Evolutionary conservation across 2,888 invertebrate genomes (phyloP), one percentile per base, ranked within the genome.

Genomic region (Caenorhabditis sinica): DNA sequence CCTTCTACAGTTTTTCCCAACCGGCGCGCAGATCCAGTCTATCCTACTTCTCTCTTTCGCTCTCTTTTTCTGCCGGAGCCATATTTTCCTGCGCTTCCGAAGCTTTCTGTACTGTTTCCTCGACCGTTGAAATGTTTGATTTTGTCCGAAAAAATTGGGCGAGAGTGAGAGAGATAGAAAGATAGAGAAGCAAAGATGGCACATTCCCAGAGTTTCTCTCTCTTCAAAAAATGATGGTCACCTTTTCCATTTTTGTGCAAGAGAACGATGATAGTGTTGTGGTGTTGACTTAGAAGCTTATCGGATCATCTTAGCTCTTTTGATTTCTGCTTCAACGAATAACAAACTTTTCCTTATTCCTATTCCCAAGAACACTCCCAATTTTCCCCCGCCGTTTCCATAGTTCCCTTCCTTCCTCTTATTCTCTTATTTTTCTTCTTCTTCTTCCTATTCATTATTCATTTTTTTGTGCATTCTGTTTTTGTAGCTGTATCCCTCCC

Each of bases 41-140:
- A 20, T 23, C 72, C 40, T 60, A 60, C 60, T 72, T 73, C 61
- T 61, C 56, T 61, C 49, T 49, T n/a, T n/a, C n/a, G n/a, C n/a
- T 49, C 49, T 20, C 40, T 49, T 20, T 20, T 49, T 61, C 60
- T 61, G 36, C 65, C 60, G 74, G 65, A 74, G 65, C 65, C 6
- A n/a, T 23, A 36, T 51, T 40, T 40, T 30, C 28, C 60, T 73
- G 61, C 45, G 73, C 25, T 66, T 76, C 68, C 23, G n/a, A 1
- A 33, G 30, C 49, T 49, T 36, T 36, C 25, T n/a, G 58, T 65
- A 49, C 66, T 68, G 30, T 76, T 43, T 53, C n/a, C 58, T 25
- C 30, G 13, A 49, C 66, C 75, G 75, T 76, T 58, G 66, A 76
- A 76, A 76, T 79, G 77, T 79, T 79, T 79, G 77, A 79, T 79